Conservation (phyloP, 2,113 vertebrate species). For the Nematolebias whitei region DNA sequence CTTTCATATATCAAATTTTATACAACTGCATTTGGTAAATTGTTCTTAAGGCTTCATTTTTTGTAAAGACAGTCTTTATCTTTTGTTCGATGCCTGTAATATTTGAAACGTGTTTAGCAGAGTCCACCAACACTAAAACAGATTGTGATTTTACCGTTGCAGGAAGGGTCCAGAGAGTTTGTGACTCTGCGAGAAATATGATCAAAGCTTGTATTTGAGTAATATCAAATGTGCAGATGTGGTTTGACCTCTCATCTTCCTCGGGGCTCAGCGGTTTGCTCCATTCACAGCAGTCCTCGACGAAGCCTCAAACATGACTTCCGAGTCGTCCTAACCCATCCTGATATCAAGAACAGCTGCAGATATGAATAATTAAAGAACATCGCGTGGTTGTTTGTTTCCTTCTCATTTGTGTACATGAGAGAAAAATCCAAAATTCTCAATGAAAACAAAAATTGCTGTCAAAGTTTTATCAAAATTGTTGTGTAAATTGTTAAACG, state of each 20-base stretch:
- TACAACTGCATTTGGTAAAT: no score
- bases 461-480: neutral
- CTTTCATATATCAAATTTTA: no score
- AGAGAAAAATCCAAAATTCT: no score
- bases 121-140: no score
- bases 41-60: no score
- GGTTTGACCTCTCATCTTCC: slow-evolving; percentile 13
- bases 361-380: no score
- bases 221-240: slow-evolving; percentile 30
- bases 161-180: neutral
- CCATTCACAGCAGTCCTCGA: no score
- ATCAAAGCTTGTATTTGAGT: neutral
- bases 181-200: neutral
- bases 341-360: neutral
- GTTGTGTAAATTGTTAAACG: neutral
- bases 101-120: no score
- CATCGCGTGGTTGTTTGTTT: neutral
- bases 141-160: neutral
- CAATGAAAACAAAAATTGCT: no score
- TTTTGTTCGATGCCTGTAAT: no score
- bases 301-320: neutral
- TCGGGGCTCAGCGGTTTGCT: neutral
- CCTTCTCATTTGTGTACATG: neutral
- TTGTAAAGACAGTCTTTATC: no score
- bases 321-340: neutral